Percentiles rank a stretch among this genome's conserved stretches.
phyloP scores from a whole-genome alignment of 2,888 invertebrate species.

The Germaria angustata region DNA sequence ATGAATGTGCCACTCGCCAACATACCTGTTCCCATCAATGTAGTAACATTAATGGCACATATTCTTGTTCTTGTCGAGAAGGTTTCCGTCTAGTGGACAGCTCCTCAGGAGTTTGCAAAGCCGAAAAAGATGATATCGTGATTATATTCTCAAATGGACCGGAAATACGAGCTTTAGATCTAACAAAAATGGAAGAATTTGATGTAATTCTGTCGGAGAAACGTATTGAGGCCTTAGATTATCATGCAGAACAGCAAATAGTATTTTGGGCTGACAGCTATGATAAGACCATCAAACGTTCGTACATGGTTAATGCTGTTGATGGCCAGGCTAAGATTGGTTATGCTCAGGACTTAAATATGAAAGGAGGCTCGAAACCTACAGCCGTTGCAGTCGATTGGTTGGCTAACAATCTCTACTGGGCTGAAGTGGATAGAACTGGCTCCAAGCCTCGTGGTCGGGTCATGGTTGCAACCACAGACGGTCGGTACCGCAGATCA shows the following conservation, averaged over 20 bases:
- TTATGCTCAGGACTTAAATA: conserved; percentile 91
- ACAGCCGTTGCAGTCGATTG: conserved; percentile 96
- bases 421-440: conserved; percentile 91
- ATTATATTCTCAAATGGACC: conserved; percentile 90
- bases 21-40: conserved; percentile 97
- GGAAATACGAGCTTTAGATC: conserved; percentile 89
- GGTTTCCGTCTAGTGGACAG: conserved; percentile 89
- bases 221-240: conserved; percentile 94
- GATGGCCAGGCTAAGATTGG: conserved; percentile 89
- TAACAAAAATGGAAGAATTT: conserved; percentile 85
- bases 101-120: conserved; percentile 91
- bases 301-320: conserved; percentile 90
- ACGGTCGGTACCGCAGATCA: conserved; percentile 92
- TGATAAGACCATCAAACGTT: conserved; percentile 93
- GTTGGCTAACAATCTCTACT: conserved; percentile 95
- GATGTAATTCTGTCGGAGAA: conserved; percentile 92
- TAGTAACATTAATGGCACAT: conserved; percentile 93
- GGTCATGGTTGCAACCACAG: conserved; percentile 92
- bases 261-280: conserved; percentile 98
- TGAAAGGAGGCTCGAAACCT: conserved; percentile 91
- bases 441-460: conserved; percentile 88
- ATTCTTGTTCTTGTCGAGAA: conserved; percentile 91
- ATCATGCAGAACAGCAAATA: conserved; percentile 90
- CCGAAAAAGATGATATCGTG: conserved; percentile 84
- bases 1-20: conserved; percentile 91